Evolutionary conservation across 2,113 vertebrate genomes (phyloP), one percentile per base, ranked within the genome.

Genomic region (Callorhinus ursinus): DNA sequence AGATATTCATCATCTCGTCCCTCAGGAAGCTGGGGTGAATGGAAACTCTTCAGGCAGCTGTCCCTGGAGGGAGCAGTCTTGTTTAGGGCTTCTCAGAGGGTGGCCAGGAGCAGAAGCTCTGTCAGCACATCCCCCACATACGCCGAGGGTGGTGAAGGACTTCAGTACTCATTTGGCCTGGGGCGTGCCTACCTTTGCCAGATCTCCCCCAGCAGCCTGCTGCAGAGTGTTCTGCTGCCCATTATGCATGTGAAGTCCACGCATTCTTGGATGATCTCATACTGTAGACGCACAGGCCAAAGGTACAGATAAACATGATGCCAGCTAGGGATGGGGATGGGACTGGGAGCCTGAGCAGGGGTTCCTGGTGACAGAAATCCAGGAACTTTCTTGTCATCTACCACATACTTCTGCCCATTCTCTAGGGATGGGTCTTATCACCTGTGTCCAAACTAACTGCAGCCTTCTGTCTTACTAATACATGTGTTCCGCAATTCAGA

Each of bases 401-500:
- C 18, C 49, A 28, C 19, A 9, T 49, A n/a, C 12, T 89, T 92
- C 26, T 63, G 33, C 71, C 14, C 18, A 15, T 90, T 61, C 1
- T 59, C 21, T 12, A 1, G 51, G 36, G 3, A 46, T 55, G 12
- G 13, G n/a, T 42, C 2, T 39, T 90, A 39, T 90, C 26, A 10
- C 26, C 85, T 53, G 13, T 92, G 36, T 53, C 4, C 16, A 94
- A 57, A 1, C 2, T 61, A 42, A 46, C n/a, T 95, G 14, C 14
- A 67, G 61, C 7, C 7, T 77, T 91, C 59, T 89, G n/a, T 93
- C 71, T 51, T 85, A 76, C 39, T 76, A 65, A 76, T 71, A n/a
- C 26, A 69, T 18, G 22, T 76, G 18, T 77, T 82, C 26, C 71
- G 71, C 6, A 90, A 81, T 49, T 93, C 24, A 93, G 49, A 22